A percentile compares a stretch with the other conserved stretches of the same genome.
Conservation (phyloP, 2,113 vertebrate species). For the Oryzias javanicus region DNA sequence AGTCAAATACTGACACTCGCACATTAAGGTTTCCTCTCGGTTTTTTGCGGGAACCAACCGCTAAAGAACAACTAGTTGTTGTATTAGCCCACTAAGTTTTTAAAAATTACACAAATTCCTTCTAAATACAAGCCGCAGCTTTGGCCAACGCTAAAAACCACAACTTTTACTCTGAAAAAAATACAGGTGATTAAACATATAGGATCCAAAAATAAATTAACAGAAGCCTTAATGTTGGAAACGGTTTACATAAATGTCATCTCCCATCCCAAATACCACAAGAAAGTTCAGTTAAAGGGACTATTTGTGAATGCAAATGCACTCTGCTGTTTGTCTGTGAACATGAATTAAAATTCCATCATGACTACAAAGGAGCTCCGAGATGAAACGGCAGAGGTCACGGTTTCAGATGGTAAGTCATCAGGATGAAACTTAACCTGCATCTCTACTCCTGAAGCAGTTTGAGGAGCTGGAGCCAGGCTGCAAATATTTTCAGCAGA, state of each 20-base stretch:
- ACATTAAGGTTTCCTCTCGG: no score
- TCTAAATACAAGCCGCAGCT: no score
- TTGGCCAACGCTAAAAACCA: no score
- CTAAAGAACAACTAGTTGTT: no score
- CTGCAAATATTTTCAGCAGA: conserved; percentile 12
- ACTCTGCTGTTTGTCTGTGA: not conserved
- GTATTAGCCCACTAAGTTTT: no score
- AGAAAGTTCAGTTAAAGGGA: not conserved
- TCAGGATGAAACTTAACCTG: conserved; percentile 12
- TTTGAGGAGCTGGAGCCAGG: not conserved
- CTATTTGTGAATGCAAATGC: not conserved
- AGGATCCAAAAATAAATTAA: no score
- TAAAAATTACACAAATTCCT: no score
- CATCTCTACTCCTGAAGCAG: not conserved
- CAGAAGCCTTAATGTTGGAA: no score
- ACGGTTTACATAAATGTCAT: not conserved
- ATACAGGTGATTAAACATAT: no score
- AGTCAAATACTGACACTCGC: no score
- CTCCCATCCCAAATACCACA: not conserved
- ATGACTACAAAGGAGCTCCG: conserved; percentile 1
- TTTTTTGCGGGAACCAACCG: no score
- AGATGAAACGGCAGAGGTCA: conserved; percentile 1
- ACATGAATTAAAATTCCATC: not conserved
- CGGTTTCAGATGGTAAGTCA: not conserved
- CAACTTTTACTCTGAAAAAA: no score